Evolutionary conservation across 1,140 invertebrate species (phyloP).

Genomic region (Drosophila kepulauana): DNA sequence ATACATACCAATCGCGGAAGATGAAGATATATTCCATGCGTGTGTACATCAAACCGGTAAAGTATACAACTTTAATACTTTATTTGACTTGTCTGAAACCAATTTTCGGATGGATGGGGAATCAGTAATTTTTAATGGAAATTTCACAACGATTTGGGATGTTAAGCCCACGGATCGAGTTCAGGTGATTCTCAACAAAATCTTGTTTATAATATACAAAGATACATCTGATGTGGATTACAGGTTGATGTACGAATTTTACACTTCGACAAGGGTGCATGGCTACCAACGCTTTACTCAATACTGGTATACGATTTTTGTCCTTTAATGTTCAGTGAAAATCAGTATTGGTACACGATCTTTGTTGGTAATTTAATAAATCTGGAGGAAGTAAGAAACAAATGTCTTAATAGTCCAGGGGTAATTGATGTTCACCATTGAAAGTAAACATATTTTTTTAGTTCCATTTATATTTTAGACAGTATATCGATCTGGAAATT

Average conservation of each 20-base stretch:
- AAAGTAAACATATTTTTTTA: background rate
- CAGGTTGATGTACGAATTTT: background rate
- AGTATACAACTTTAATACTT: too few species aligned
- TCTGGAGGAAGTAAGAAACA: background rate
- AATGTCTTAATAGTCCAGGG: background rate
- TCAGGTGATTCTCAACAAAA: too few species aligned
- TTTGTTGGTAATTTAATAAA: background rate
- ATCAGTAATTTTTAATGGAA: too few species aligned
- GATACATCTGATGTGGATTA: too few species aligned
- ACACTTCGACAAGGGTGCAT: background rate
- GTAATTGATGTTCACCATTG: background rate
- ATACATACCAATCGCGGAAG: too few species aligned
- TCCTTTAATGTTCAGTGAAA: background rate
- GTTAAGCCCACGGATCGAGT: too few species aligned
- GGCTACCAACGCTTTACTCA: background rate
- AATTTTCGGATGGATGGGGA: too few species aligned
- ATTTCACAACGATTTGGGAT: too few species aligned
- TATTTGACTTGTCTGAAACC: too few species aligned
- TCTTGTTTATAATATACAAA: too few species aligned
- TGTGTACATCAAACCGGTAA: too few species aligned
- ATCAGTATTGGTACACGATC: background rate
- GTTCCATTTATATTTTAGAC: background rate
- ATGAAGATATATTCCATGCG: too few species aligned
- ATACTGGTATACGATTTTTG: background rate
- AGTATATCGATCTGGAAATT: background rate